These are phyloP conservation scores for Silvanus unidentatus DNA, from an alignment of 2,888 invertebrate genomes.

Conservation along the genomic window DNA sequence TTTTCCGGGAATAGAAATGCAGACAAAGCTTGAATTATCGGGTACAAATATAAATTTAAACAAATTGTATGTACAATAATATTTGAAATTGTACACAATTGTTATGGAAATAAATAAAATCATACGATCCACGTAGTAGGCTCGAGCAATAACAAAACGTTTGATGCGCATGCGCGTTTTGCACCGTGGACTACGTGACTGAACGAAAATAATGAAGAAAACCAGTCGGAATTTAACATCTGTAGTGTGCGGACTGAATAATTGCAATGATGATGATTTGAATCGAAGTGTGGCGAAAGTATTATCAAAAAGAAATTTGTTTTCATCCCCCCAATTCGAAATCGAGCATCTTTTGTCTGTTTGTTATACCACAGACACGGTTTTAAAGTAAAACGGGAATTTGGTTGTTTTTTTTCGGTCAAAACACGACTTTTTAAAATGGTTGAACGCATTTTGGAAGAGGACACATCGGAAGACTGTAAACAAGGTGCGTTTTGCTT, in stretches of 20 bases:
- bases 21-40: too few species aligned
- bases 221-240: constrained; percentile 46
- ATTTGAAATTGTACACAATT: too few species aligned
- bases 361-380: too few species aligned
- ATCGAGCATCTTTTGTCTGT: not conserved
- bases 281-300: constrained; percentile 35
- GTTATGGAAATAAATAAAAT: too few species aligned
- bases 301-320: too few species aligned
- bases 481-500: too few species aligned
- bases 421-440: too few species aligned
- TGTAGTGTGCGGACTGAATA: constrained; percentile 28
- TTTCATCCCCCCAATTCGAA: constrained; percentile 2
- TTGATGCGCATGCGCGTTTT: constrained; percentile 16
- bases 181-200: constrained; percentile 14
- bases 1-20: too few species aligned
- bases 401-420: too few species aligned
- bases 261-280: constrained; percentile 34
- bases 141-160: not conserved
- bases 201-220: constrained; percentile 14
- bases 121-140: not conserved
- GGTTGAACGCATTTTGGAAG: constrained; percentile 64
- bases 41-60: too few species aligned
- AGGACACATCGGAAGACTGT: constrained; percentile 32
- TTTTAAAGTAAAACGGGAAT: too few species aligned
- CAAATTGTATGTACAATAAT: too few species aligned